Conservation (phyloP, 2,797 vertebrate species). For the Pteronotus mesoamericanus region DNA sequence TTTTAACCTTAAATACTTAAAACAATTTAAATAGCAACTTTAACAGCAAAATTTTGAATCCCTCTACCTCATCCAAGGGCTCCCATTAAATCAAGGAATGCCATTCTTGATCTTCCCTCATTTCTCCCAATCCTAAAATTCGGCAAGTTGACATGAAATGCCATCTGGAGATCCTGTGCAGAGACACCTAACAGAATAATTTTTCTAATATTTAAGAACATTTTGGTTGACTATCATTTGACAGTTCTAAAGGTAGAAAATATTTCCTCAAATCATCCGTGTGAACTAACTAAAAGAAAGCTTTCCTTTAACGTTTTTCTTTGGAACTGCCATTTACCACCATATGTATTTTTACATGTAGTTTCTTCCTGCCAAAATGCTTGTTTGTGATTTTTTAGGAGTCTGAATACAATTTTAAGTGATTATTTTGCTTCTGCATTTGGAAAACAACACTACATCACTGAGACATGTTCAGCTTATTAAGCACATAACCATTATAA, state of each 20-base stretch:
- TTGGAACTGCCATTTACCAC: neutral
- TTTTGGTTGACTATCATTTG: neutral
- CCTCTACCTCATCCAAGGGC: neutral
- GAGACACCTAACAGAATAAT: neutral
- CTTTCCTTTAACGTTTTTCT: neutral
- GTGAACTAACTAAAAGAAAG: neutral
- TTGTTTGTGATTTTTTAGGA: neutral
- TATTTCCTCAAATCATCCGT: neutral
- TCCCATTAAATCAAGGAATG: neutral
- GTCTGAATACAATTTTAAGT: neutral
- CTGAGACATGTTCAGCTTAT: neutral
- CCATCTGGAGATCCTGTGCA: neutral
- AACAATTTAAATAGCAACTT: neutral
- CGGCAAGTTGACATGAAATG: neutral
- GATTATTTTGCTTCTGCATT: neutral
- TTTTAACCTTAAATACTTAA: neutral
- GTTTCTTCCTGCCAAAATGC: neutral
- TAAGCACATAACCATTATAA: neutral
- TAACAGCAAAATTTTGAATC: neutral
- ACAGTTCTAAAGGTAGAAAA: neutral
- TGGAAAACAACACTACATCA: neutral
- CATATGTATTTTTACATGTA: neutral
- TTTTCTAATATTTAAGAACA: neutral
- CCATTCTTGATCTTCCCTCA: neutral
- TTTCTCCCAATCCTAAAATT: neutral